These are phyloP conservation scores for Cephalopterus ornatus DNA, from an alignment of 2,113 vertebrate genomes.

Conservation along the genomic window DNA sequence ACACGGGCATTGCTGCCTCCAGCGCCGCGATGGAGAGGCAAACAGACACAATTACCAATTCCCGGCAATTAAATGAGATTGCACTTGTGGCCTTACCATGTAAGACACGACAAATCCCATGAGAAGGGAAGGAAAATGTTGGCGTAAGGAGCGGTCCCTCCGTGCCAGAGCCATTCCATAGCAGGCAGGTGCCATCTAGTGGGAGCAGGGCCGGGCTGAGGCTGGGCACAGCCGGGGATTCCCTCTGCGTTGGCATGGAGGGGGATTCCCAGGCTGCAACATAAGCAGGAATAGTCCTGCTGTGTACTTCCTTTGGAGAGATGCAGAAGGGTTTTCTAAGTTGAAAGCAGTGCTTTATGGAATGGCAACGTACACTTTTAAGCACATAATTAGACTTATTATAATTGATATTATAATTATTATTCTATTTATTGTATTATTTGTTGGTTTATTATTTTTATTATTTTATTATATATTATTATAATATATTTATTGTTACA, in stretches of 20 bases:
- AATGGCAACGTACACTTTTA: accelerated
- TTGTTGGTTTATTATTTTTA: no score
- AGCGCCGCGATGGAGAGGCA: background rate
- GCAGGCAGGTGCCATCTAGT: slow-evolving; percentile 15
- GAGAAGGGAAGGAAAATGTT: background rate
- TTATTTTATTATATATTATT: no score
- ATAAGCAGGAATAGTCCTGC: background rate
- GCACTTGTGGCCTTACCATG: background rate
- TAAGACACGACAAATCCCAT: background rate
- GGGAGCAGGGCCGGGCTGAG: background rate
- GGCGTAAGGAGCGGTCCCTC: background rate
- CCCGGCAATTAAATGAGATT: background rate
- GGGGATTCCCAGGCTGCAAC: background rate
- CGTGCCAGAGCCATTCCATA: accelerated
- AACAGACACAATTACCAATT: accelerated
- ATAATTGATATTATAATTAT: no score
- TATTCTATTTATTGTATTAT: no score
- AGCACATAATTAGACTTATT: background rate
- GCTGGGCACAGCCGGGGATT: no score
- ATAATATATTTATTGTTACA: no score
- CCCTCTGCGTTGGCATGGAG: accelerated
- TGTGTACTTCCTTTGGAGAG: background rate
- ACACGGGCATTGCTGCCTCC: background rate
- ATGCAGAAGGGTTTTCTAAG: background rate
- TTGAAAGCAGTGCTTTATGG: background rate